phyloP scores from a whole-genome alignment of 2,888 invertebrate species.

The Eupithecia pulchellata region DNA sequence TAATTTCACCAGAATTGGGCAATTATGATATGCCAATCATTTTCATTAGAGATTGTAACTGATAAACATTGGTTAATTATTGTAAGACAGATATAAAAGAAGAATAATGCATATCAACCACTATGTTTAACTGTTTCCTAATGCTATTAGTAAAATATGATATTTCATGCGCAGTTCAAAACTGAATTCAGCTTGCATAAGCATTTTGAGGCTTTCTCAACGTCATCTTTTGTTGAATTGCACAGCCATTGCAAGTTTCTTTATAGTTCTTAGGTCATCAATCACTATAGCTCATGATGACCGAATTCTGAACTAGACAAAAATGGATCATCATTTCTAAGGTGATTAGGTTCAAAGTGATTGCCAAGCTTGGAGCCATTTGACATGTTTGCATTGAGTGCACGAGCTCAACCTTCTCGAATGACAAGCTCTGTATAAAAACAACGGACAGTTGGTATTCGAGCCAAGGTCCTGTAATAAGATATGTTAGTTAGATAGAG shows the following conservation, averaged over 20 bases:
- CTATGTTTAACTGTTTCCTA: constrained; percentile 2
- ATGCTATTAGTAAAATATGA: constrained; percentile 3
- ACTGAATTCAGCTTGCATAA: background rate
- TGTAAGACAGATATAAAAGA: background rate
- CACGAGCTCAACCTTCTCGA: constrained; percentile 80
- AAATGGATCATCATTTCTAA: constrained; percentile 50
- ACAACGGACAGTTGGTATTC: constrained; percentile 82
- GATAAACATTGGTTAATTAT: background rate
- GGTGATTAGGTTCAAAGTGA: constrained; percentile 54
- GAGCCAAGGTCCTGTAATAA: constrained; percentile 83
- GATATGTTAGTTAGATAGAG: constrained; percentile 79
- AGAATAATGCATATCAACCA: constrained; percentile 1
- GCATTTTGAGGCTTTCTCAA: constrained; percentile 4
- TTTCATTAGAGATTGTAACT: background rate
- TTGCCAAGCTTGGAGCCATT: constrained; percentile 51
- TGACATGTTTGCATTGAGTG: constrained; percentile 82
- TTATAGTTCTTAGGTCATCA: constrained; percentile 12
- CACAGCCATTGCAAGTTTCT: constrained; percentile 1
- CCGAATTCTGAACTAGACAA: constrained; percentile 13
- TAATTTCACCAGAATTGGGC: background rate
- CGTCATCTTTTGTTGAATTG: constrained; percentile 12
- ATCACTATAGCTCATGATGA: constrained; percentile 9
- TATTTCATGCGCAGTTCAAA: background rate
- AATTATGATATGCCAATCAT: constrained; percentile 19
- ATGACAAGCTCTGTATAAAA: constrained; percentile 80